phyloP scores from a whole-genome alignment of 2,888 invertebrate species.

The Phrixothrix hirtus region DNA sequence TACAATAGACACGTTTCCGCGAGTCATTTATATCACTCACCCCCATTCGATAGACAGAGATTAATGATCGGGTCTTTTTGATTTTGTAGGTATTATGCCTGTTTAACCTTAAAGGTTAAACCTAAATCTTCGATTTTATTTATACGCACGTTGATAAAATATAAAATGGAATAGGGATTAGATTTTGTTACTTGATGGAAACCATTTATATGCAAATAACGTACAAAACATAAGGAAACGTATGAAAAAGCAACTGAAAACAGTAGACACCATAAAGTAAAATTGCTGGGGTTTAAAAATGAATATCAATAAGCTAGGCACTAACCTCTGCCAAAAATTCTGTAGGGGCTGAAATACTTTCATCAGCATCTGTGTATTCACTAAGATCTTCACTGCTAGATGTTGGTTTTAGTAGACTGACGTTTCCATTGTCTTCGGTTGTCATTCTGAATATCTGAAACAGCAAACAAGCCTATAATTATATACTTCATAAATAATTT shows the following conservation, averaged over 20 bases:
- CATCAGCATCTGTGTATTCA: slow-evolving; percentile 72
- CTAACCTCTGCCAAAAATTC: slow-evolving; percentile 75
- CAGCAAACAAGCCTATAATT: no score
- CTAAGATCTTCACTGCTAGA: slow-evolving; percentile 69
- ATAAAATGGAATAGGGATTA: no score
- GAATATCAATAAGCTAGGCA: slow-evolving; percentile 14
- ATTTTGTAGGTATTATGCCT: no score
- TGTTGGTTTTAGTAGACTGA: slow-evolving; percentile 50
- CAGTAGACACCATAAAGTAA: not conserved
- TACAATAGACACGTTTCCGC: not conserved
- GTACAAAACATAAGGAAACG: no score
- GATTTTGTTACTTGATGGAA: no score
- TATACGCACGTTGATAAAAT: no score
- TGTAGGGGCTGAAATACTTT: slow-evolving; percentile 74
- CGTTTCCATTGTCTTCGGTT: slow-evolving; percentile 55
- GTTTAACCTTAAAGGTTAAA: no score
- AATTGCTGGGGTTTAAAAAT: not conserved
- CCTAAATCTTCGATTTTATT: no score
- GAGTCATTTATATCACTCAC: not conserved
- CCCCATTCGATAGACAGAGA: not conserved
- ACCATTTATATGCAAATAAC: no score
- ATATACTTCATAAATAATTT: no score
- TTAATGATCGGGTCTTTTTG: no score
- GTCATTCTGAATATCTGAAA: slow-evolving; percentile 47
- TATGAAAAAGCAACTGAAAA: not conserved